phyloP scores from a whole-genome alignment of 2,888 invertebrate genomes.

The Pterostichus niger region DNA sequence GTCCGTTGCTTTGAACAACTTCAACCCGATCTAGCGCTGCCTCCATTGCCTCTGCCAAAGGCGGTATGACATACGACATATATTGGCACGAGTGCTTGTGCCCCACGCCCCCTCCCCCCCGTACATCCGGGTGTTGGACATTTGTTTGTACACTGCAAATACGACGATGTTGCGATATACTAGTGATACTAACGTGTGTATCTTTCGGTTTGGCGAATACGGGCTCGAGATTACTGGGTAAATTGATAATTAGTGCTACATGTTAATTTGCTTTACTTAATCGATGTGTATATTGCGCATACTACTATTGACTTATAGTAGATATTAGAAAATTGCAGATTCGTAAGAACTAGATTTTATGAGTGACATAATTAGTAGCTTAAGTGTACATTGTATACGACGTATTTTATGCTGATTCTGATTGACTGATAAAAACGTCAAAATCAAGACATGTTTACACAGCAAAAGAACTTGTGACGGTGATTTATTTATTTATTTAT shows the following conservation, averaged over 20 bases:
- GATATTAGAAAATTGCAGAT: background rate
- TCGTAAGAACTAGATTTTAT: background rate
- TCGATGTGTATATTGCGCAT: too few relatives aligned
- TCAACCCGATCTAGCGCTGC: background rate
- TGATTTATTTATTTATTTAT: too few relatives aligned
- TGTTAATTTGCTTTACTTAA: too few relatives aligned
- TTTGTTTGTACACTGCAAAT: constrained; percentile 31
- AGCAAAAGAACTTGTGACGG: too few relatives aligned
- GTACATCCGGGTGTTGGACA: background rate
- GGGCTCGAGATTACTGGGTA: constrained; percentile 1
- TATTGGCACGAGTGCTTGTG: constrained; percentile 27
- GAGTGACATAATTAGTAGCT: too few relatives aligned
- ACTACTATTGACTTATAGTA: too few relatives aligned
- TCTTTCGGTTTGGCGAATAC: constrained; percentile 11
- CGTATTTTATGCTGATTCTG: too few relatives aligned
- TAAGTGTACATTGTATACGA: too few relatives aligned
- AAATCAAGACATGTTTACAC: too few relatives aligned
- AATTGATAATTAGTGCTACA: background rate
- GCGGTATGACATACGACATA: background rate
- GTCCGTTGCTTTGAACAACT: constrained; percentile 14
- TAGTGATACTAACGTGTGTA: background rate
- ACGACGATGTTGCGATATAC: constrained; percentile 13
- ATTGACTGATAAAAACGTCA: too few relatives aligned
- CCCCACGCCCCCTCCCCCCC: background rate
- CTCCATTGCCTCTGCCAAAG: background rate